Conservation (phyloP, 1,140 invertebrate genomes). For the Trypoxylus dichotomus region DNA sequence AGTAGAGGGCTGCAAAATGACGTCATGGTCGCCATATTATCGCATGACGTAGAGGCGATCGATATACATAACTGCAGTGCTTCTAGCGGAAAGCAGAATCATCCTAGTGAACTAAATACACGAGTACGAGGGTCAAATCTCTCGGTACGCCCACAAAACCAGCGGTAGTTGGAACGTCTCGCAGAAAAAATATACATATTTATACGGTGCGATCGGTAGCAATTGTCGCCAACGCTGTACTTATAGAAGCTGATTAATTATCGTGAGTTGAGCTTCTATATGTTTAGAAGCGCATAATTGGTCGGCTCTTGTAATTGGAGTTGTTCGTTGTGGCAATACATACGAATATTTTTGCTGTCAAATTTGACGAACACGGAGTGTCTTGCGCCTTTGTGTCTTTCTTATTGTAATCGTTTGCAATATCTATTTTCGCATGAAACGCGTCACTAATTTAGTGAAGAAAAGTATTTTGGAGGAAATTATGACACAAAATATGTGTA, state of each 20-base stretch:
- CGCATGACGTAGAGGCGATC: constrained; percentile 53
- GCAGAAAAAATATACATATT: not conserved
- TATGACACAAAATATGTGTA: too few species aligned
- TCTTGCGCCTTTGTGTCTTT: not conserved
- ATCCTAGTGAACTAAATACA: not conserved
- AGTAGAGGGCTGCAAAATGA: constrained; percentile 49
- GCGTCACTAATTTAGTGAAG: too few species aligned
- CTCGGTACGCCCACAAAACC: not conserved
- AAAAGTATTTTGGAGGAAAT: too few species aligned
- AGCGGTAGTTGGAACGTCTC: not conserved
- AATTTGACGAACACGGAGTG: not conserved
- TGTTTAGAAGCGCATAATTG: not conserved
- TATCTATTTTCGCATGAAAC: too few species aligned
- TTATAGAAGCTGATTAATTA: not conserved
- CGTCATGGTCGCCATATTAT: constrained; percentile 56
- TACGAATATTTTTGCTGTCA: not conserved
- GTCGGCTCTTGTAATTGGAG: not conserved
- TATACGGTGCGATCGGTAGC: not conserved
- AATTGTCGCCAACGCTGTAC: not conserved
- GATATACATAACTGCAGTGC: constrained; percentile 45
- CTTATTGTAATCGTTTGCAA: too few species aligned
- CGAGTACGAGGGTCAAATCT: not conserved
- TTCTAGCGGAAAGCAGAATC: constrained; percentile 26
- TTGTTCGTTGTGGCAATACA: not conserved
- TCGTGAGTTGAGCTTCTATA: not conserved